Evolutionary conservation across 1,140 invertebrate species (phyloP), one percentile per base, ranked within the genome.

Genomic region (Hycleus cichorii): DNA sequence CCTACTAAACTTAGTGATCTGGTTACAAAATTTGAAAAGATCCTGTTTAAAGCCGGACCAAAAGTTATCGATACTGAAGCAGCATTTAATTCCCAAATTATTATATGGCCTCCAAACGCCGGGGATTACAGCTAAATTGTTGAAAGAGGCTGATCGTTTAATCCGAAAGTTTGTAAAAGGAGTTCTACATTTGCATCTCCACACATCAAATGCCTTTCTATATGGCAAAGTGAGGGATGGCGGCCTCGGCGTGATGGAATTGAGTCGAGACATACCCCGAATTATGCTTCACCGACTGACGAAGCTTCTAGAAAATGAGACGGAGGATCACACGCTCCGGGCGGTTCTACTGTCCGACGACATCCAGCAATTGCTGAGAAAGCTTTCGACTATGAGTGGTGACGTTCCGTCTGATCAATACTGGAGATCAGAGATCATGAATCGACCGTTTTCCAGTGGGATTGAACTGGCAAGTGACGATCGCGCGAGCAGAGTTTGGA

Each of bases 401-500:
- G 50, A 50, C 9, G 11, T 32, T 6, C 58, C 47, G 6, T 12
- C 40, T 2, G 38, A 39, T 1, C 4, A 46, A 1, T 25, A 6
- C 2, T 62, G 49, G 55, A 12, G 56, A 7, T 43, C 47, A 24
- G 9, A 39, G 24, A 49, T 62, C 8, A 18, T 10, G 2, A 26
- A n/a, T 12, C 12, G 49, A 3, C 43, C 60, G 6, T 47, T 47
- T 32, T 25, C 27, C 0, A 49, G 11, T 18, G 57, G 56, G 0
- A 38, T 62, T 0, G 39, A 53, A 8, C 11, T 49, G 0, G 45
- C 25, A 7, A 3, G 27, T 5, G 26, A 61, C 2, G 59, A 61
- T 2, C 4, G 25, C 6, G 44, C 60, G 0, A 54, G 49, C 38
- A 6, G 60, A 8, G 1, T n/a, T 1, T 62, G 60, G 60, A 5